Conservation (phyloP, 1,140 invertebrate genomes). For the Sycophaga agraensis region DNA sequence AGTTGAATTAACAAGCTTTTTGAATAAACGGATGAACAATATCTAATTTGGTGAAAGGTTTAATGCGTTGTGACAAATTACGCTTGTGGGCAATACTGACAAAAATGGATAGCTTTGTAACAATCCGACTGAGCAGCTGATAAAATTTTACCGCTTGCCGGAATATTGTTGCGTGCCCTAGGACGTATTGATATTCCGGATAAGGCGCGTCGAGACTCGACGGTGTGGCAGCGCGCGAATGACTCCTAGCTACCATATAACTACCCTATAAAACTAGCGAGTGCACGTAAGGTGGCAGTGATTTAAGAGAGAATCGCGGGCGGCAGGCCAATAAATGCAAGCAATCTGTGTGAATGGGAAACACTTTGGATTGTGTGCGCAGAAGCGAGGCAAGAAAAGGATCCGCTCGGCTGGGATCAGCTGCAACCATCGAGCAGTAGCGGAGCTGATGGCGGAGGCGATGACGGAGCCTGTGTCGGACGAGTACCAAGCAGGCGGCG, state of each 20-base stretch:
- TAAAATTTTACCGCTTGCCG: background rate
- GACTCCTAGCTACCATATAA: constrained; percentile 15
- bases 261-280: too few species aligned
- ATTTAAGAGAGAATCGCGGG: constrained; percentile 30
- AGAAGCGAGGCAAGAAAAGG: constrained; percentile 47
- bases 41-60: constrained; percentile 26
- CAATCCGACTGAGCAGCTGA: background rate
- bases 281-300: too few species aligned
- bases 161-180: constrained; percentile 1
- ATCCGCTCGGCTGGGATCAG: background rate
- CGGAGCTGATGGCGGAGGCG: constrained; percentile 17
- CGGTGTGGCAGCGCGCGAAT: background rate
- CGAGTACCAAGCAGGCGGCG: constrained; percentile 39
- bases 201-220: background rate
- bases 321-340: constrained; percentile 31
- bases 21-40: background rate
- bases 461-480: constrained; percentile 14
- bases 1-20: constrained; percentile 23
- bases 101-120: background rate
- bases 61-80: background rate
- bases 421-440: background rate
- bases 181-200: constrained; percentile 8
- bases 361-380: constrained; percentile 59
- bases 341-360: constrained; percentile 47
- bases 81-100: constrained; percentile 14